These are phyloP conservation scores for Rhamnusium bicolor DNA, from an alignment of 2,888 invertebrate species.

Conservation along the genomic window DNA sequence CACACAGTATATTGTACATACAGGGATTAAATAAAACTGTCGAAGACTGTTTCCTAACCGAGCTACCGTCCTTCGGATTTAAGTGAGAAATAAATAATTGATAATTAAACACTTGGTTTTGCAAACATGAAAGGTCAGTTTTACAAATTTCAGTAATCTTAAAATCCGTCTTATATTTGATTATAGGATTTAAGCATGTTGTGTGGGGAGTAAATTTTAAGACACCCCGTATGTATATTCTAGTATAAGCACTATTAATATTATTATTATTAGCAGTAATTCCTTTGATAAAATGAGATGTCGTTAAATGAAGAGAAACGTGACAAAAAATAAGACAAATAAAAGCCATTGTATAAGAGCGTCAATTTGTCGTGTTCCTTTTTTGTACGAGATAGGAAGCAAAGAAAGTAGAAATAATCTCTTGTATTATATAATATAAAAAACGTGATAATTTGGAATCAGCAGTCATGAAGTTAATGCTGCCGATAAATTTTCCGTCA, in stretches of 20 bases:
- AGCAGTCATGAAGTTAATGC: conserved; percentile 62
- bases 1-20: too few relatives aligned
- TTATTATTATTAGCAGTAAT: conserved; percentile 26
- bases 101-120: too few relatives aligned
- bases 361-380: conserved; percentile 61
- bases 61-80: too few relatives aligned
- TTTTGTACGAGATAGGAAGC: conserved; percentile 43
- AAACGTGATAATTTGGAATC: conserved; percentile 66
- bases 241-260: background rate
- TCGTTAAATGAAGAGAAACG: conserved; percentile 43
- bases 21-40: too few relatives aligned
- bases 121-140: too few relatives aligned
- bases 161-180: too few relatives aligned
- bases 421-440: conserved; percentile 58
- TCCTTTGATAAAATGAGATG: conserved; percentile 29
- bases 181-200: too few relatives aligned
- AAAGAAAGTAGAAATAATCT: conserved; percentile 46
- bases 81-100: too few relatives aligned
- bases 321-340: conserved; percentile 49
- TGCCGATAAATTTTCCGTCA: conserved; percentile 66
- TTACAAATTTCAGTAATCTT: too few relatives aligned
- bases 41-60: too few relatives aligned
- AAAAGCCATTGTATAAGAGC: conserved; percentile 61
- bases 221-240: too few relatives aligned
- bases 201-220: too few relatives aligned